Base-by-base conservation (phyloP, 2,113 vertebrate genomes). In the Turdus rufiventris region DNA sequence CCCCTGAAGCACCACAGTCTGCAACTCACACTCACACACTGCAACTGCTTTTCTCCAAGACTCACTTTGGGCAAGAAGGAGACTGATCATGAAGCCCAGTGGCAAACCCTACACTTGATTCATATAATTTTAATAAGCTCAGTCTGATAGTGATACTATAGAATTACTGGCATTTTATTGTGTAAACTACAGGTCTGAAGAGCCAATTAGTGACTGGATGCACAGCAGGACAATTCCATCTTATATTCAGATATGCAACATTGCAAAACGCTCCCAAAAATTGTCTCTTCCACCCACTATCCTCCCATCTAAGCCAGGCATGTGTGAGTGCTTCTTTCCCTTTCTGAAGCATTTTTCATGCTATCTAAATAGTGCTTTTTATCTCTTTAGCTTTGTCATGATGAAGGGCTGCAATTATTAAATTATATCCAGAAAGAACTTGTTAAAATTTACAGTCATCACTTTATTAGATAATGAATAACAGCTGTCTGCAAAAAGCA, bases 391-490 rank as follows among this genome's bases (percentile, higher is more conserved):
- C 86, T 94, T 95, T 75, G 73, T 82, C 89, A 58, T 34, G 73
- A 92, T 76, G 71, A 94, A 97, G 70, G 86, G 79, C 83, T 93
- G 80, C 81, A 94, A 94, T 96, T 95, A 97, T 95, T 97, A 95
- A 94, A 93, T 97, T 96, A 92, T 89, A 97, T 58, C 68, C 77
- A 96, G 94, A 95, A 94, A 97, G 94, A 95, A 87, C 83, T 91
- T 50, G 2, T 95, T 85, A 97, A 94, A 87, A 91, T 90, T 83
- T 83, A 57, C 61, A 94, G 91, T 95, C 87, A 91, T 91, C 10
- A 0, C 85, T 97, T 97, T 95, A 96, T 93, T 88, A 96, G 97
- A 96, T 97, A 96, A 97, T 96, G 95, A 97, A 95, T 83, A 97
- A 72, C 95, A 96, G 94, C 96, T 96, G 96, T 34, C 85, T 93